Conservation (phyloP, 2,888 invertebrate species). For the Polydrusus cervinus region DNA sequence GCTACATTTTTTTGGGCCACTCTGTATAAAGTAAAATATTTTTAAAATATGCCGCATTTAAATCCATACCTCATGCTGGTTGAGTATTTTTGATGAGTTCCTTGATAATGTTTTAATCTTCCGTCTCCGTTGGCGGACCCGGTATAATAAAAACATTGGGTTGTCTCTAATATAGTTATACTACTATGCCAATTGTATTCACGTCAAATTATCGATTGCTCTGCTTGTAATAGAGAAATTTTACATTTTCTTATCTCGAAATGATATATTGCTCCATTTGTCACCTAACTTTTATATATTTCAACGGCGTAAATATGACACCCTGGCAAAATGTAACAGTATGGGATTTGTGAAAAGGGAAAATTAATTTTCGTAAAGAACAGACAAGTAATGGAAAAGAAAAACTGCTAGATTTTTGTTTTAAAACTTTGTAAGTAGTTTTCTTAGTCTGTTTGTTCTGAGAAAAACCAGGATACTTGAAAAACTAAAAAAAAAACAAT, state of each 20-base stretch:
- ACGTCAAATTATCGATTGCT: not conserved
- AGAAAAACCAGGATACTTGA: not conserved
- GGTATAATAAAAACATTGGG: too few species aligned
- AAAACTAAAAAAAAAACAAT: not conserved
- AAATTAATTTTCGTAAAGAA: not conserved
- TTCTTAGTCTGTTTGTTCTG: not conserved
- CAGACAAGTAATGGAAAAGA: not conserved
- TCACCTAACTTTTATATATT: constrained; percentile 11
- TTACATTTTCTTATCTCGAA: not conserved
- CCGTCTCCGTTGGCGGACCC: too few species aligned
- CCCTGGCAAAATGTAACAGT: constrained; percentile 2
- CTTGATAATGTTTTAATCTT: too few species aligned
- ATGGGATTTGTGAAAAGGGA: constrained; percentile 3
- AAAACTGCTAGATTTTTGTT: constrained; percentile 3
- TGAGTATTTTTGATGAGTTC: too few species aligned
- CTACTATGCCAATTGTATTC: not conserved
- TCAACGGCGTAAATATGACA: not conserved
- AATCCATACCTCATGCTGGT: too few species aligned
- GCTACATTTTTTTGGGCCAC: too few species aligned
- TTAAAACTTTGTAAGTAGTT: not conserved
- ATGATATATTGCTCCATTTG: not conserved
- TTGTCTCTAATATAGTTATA: too few species aligned
- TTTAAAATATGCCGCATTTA: too few species aligned
- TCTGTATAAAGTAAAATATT: too few species aligned
- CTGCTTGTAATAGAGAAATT: not conserved